phyloP scores from a whole-genome alignment of 53 echinoderm and acorn worm species.

The Astropecten irregularis region DNA sequence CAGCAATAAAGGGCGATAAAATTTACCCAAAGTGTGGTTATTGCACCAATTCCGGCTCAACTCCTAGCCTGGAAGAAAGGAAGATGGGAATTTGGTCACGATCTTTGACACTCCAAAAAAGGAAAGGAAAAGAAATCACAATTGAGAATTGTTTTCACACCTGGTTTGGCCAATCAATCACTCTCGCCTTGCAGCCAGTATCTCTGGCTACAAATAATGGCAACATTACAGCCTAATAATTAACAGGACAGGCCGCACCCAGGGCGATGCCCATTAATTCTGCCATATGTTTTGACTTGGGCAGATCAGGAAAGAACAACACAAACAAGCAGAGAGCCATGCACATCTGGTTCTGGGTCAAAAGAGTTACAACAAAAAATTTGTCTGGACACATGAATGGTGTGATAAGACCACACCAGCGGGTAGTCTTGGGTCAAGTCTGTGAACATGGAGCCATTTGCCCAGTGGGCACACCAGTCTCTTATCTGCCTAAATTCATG shows the following conservation, averaged over 20 bases:
- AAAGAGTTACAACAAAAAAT: too few species aligned
- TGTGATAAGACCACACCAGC: too few species aligned
- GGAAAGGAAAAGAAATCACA: neutral
- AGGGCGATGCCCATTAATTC: neutral
- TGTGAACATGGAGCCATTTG: too few species aligned
- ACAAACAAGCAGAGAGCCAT: neutral
- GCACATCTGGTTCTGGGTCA: too few species aligned
- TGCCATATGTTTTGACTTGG: slow-evolving; percentile 3
- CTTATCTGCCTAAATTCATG: too few species aligned
- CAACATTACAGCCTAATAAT: neutral
- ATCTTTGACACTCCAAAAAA: too few species aligned
- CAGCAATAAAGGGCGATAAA: slow-evolving; percentile 38
- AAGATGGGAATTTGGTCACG: too few species aligned
- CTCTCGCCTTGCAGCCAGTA: neutral
- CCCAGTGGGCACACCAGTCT: too few species aligned
- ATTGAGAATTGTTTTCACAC: slow-evolving; percentile 37
- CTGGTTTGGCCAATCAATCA: slow-evolving; percentile 40
- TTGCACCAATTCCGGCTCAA: slow-evolving; percentile 3
- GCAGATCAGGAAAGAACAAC: neutral
- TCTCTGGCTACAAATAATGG: slow-evolving; percentile 23
- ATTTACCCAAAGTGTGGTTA: slow-evolving; percentile 22
- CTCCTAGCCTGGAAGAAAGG: slow-evolving; percentile 1
- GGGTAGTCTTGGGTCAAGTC: too few species aligned
- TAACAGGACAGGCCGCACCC: neutral
- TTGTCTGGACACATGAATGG: too few species aligned